A percentile compares a stretch with the other conserved stretches of the same genome.
Evolutionary conservation across 37 sponge, comb jelly and placozoan genomes (phyloP).

Genomic region (Hormiphora californensis): DNA sequence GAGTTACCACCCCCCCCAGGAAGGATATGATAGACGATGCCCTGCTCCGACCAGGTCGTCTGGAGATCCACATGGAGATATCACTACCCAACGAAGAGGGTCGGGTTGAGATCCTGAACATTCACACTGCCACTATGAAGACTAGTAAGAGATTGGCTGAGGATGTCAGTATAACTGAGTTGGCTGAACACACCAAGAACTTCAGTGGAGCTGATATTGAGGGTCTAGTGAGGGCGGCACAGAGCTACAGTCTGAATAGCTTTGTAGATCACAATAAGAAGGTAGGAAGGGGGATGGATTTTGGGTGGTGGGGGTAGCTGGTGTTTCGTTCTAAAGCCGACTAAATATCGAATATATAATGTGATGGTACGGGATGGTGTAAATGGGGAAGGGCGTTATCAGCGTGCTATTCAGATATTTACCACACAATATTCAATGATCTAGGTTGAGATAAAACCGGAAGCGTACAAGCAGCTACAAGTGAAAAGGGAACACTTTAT

Average conservation of each 20-base stretch:
- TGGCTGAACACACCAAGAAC: conserved; percentile 77
- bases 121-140: conserved; percentile 70
- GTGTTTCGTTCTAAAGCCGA: background rate
- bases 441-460: conserved; percentile 66
- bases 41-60: conserved; percentile 84
- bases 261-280: conserved; percentile 64
- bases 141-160: conserved; percentile 57
- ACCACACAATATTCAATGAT: background rate
- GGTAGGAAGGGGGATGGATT: background rate
- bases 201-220: conserved; percentile 98
- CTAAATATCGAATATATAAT: background rate
- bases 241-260: conserved; percentile 84
- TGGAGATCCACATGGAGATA: conserved; percentile 96
- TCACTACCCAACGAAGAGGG: conserved; percentile 88
- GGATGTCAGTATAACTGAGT: conserved; percentile 67
- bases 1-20: conserved; percentile 92
- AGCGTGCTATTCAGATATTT: background rate
- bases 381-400: background rate
- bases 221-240: conserved; percentile 86
- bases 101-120: conserved; percentile 81
- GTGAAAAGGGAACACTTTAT: conserved; percentile 77
- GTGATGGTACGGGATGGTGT: background rate
- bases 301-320: background rate
- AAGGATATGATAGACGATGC: conserved; percentile 98
- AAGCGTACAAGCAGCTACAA: conserved; percentile 68